Base-by-base conservation (phyloP, 2,113 vertebrate genomes). In the Noctilio leporinus region DNA sequence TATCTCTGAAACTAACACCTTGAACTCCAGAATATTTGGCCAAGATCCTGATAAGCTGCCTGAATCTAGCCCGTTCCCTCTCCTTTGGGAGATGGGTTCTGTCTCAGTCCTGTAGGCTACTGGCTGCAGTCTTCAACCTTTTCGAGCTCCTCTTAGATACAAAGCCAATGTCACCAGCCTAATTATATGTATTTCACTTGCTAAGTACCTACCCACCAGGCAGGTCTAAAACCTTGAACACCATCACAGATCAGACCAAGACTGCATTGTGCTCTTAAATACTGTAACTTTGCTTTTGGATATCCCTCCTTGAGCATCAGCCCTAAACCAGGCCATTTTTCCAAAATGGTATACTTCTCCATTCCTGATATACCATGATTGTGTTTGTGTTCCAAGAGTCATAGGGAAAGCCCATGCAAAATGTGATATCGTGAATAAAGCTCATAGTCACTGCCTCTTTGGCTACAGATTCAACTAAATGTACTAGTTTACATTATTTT, bases 401-500 rank as follows among this genome's bases (percentile, higher is more conserved):
- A 14, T 8, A 93, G 77, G 76, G 57, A 95, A 93, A 72, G 14
- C 11, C 45, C 70, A 43, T 62, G 53, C 19, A 96, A 91, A 95
- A 95, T 38, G 85, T 35, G 6, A 43, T 59, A 73, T 49, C 14
- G 12, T 90, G 45, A 85, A 77, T 62, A 93, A 91, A 89, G 24
- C 3, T 86, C 59, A 75, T 19, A 84, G 30, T 95, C 76, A 73
- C 15, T 92, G 70, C 33, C 57, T 69, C 89, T 89, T 70, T 85
- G 72, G 89, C 64, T 93, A 91, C 38, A 75, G 17, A 95, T 11
- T 84, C 43, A 91, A 95, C 10, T 59, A 88, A 94, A 86, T 83
- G 30, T 69, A 91, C 43, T 19, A 24, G 33, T 86, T 96, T 96
- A 91, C 49, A 93, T 91, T 91, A 93, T 75, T 90, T 86, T 93